phyloP scores from a whole-genome alignment of 2,888 invertebrate genomes.

The Quadriops clusia region DNA sequence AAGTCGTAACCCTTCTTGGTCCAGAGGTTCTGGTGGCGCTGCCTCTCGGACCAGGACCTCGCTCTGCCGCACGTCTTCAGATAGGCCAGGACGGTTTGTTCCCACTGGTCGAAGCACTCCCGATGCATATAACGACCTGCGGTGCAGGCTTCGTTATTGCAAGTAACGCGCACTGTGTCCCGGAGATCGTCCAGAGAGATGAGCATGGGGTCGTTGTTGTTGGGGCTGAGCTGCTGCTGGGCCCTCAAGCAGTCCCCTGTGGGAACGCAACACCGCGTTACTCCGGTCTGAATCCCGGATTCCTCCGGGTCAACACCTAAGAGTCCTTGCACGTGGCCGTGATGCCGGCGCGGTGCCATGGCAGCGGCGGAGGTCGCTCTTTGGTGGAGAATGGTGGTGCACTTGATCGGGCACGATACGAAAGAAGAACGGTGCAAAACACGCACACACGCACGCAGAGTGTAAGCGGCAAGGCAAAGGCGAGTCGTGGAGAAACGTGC shows the following conservation, averaged over 20 bases:
- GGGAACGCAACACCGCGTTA: conserved; percentile 69
- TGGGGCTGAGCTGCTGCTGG: conserved; percentile 29
- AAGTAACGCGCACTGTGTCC: conserved; percentile 78
- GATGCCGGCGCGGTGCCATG: conserved; percentile 45
- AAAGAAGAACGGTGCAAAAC: neutral
- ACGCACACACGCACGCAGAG: conserved; percentile 2
- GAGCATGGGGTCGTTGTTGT: conserved; percentile 39
- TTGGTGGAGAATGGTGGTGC: neutral
- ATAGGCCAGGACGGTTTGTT: conserved; percentile 76
- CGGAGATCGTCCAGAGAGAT: conserved; percentile 58
- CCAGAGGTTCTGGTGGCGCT: conserved; percentile 91
- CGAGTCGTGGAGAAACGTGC: conserved; percentile 26
- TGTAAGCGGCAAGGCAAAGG: conserved; percentile 5
- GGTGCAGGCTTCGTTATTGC: conserved; percentile 88
- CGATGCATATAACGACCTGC: conserved; percentile 90
- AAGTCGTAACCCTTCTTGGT: conserved; percentile 95
- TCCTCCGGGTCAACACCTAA: conserved; percentile 24
- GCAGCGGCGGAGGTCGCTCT: conserved; percentile 6
- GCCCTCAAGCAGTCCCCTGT: conserved; percentile 67
- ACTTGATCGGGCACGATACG: conserved; percentile 1
- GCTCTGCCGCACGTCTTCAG: conserved; percentile 85
- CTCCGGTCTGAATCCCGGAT: conserved; percentile 29
- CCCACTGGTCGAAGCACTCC: conserved; percentile 92
- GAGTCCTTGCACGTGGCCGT: conserved; percentile 36
- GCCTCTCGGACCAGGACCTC: conserved; percentile 89